Base-by-base conservation (phyloP, 2,888 invertebrate species). In the Chorisops tibialis region DNA sequence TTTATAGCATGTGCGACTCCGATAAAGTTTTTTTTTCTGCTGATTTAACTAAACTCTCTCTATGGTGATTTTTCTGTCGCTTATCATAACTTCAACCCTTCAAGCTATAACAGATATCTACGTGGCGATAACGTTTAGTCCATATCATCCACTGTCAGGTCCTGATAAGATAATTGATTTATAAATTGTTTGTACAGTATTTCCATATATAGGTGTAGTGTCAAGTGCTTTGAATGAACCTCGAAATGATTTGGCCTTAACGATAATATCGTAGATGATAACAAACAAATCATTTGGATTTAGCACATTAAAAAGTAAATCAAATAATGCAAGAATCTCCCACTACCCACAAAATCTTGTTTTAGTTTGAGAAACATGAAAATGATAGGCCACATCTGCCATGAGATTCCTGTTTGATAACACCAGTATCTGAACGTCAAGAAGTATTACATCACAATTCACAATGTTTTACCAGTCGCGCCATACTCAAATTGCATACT, bases 151-250 rank as follows among this genome's bases (percentile, higher is more conserved):
- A 60, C 39, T 60, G 62, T 59, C 58, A 58, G 52, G 56, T 22
- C 52, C 41, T 61, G 62, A 62, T 62, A 64, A 64, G 59, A 64
- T 64, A 64, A 64, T 64, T 64, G 64, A 64, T 64, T 64, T 64
- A 64, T 64, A 64, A 64, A 62, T 64, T 64, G 59, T 64, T 64
- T 61, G 59, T 38, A 35, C 43, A 61, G 54, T 59, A 43, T 50
- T 54, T 59, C 38, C 38, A 50, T 58, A 58, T 39, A 43, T 41
- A 50, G 48, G 59, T 49, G 22, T 21, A 14, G 35, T 39, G 50
- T 61, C 63, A 56, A 49, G 49, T 39, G 35, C n/a, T 19, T 30
- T 37, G n/a, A 35, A 50, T 18, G 47, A 47, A 12, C 59, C 38
- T 12, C 37, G 30, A 12, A 45, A 45, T 48, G 21, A 48, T 59